phyloP scores from a whole-genome alignment of 1,140 invertebrate genomes.

The Scaptomyza montana region DNA sequence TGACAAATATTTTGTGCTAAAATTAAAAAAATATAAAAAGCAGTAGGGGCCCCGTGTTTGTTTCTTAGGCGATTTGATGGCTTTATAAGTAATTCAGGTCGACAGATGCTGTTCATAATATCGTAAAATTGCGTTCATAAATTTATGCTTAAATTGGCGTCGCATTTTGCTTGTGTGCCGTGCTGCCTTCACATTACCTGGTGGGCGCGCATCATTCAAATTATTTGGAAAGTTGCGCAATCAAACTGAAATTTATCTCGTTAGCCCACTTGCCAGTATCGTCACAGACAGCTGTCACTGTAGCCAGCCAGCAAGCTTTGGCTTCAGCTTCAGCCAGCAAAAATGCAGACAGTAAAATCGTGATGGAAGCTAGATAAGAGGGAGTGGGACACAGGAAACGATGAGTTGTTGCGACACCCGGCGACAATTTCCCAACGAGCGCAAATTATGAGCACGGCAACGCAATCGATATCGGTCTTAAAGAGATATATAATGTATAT shows the following conservation, averaged over 20 bases:
- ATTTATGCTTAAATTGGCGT: conserved; percentile 55
- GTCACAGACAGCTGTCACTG: conserved; percentile 67
- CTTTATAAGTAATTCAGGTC: conserved; percentile 48
- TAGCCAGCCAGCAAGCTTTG: conserved; percentile 1
- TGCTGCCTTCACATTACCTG: conserved; percentile 57
- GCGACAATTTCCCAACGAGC: conserved; percentile 76
- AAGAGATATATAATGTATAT: conserved; percentile 11
- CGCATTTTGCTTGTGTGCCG: conserved; percentile 29
- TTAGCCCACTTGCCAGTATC: conserved; percentile 48
- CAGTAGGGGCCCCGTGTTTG: not conserved
- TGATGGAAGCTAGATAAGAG: not conserved
- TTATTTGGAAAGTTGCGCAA: conserved; percentile 67
- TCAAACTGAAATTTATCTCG: conserved; percentile 81
- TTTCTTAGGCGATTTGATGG: conserved; percentile 52
- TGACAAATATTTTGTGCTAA: conserved; percentile 17
- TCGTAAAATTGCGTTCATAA: conserved; percentile 50
- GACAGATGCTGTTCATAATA: conserved; percentile 49
- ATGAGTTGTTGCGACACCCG: conserved; percentile 71
- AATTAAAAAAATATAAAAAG: conserved; percentile 16
- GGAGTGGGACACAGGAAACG: conserved; percentile 32
- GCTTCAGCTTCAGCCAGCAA: conserved; percentile 19
- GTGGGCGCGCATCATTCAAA: conserved; percentile 53
- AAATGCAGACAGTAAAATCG: not conserved
- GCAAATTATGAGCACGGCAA: conserved; percentile 66
- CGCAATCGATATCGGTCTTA: conserved; percentile 62